Conservation (phyloP, 2,888 invertebrate species). For the Mimas tiliae region DNA sequence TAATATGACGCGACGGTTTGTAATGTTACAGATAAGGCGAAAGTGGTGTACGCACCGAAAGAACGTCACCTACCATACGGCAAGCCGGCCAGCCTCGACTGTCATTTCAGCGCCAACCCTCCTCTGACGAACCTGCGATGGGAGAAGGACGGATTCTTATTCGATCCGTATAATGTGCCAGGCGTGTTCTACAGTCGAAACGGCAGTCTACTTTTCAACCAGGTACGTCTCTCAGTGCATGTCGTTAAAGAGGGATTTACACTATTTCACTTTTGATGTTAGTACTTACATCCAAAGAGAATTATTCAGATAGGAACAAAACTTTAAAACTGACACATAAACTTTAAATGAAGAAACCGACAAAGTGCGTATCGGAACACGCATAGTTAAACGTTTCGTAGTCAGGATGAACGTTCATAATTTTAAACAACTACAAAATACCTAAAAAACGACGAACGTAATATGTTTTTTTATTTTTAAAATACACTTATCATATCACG, state of each 20-base stretch:
- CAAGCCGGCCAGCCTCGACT: conserved; percentile 92
- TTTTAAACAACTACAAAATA: too few relatives aligned
- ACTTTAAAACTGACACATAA: too few relatives aligned
- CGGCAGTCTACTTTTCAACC: conserved; percentile 92
- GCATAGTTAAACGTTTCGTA: too few relatives aligned
- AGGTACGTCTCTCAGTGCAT: conserved; percentile 60
- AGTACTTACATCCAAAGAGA: too few relatives aligned
- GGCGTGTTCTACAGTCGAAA: conserved; percentile 94
- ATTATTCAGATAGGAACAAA: too few relatives aligned
- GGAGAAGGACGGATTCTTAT: conserved; percentile 96
- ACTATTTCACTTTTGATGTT: background rate
- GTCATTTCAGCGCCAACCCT: conserved; percentile 96
- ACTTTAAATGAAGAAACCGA: too few relatives aligned
- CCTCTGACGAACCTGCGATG: conserved; percentile 94
- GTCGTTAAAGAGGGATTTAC: too few relatives aligned
- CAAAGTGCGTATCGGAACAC: too few relatives aligned
- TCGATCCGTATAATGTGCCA: conserved; percentile 94
- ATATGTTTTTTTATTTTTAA: too few relatives aligned
- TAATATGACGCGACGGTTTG: background rate
- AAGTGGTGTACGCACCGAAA: conserved; percentile 94
- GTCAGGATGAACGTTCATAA: too few relatives aligned
- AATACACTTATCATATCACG: too few relatives aligned
- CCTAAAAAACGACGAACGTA: too few relatives aligned
- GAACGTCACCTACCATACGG: conserved; percentile 94
- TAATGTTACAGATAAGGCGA: conserved; percentile 90